These are phyloP conservation scores for Montipora foliosa DNA, from an alignment of 64 coral and sea anemone species.

Conservation along the genomic window DNA sequence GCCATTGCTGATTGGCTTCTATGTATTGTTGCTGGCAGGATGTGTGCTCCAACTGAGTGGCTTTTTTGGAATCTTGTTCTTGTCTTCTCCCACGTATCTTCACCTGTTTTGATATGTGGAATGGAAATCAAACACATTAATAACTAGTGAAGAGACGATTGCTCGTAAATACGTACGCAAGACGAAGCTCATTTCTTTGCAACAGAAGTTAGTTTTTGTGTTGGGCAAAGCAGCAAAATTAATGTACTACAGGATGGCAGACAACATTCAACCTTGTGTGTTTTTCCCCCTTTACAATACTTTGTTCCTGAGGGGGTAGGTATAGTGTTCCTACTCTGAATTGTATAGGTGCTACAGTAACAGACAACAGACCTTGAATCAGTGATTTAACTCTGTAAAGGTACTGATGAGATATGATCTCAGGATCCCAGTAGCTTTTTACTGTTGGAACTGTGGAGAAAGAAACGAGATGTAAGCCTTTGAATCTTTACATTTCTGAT, in stretches of 20 bases:
- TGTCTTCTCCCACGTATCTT: background rate
- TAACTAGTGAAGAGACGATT: background rate
- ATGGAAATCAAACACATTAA: background rate
- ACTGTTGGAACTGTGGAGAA: conserved; percentile 60
- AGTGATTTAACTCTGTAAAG: conserved; percentile 58
- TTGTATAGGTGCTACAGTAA: too few relatives aligned
- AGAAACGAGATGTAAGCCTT: background rate
- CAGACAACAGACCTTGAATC: conserved; percentile 38
- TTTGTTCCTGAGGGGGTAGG: too few relatives aligned
- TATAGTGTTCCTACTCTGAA: too few relatives aligned
- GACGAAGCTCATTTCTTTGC: background rate
- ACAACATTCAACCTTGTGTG: too few relatives aligned
- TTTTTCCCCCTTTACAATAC: too few relatives aligned
- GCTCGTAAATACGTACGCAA: background rate
- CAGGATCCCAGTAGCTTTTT: conserved; percentile 63
- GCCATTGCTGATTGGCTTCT: conserved; percentile 28
- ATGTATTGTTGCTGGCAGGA: conserved; percentile 26
- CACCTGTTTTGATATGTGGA: conserved; percentile 6
- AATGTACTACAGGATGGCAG: too few relatives aligned
- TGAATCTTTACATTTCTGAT: too few relatives aligned
- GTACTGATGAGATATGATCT: conserved; percentile 40
- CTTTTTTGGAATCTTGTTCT: conserved; percentile 78
- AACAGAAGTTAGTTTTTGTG: background rate
- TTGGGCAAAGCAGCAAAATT: too few relatives aligned
- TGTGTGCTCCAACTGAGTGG: conserved; percentile 66